Percentiles rank a stretch among this genome's conserved stretches.
Evolutionary conservation across 1,140 invertebrate genomes (phyloP).

Genomic region (Nilaparvata lugens): DNA sequence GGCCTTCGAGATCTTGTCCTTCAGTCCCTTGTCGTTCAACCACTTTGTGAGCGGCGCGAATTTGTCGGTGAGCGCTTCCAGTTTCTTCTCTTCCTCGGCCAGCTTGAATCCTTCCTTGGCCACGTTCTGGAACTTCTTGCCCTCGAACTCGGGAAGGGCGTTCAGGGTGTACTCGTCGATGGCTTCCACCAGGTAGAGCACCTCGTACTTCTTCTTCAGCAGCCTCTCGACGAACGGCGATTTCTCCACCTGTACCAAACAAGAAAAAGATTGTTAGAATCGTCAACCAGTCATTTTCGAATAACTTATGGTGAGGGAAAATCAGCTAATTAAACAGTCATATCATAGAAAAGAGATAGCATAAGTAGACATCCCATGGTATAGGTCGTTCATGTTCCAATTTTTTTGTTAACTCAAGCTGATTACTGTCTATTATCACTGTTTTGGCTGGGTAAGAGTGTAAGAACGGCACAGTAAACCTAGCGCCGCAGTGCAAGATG

Average conservation of each 20-base stretch:
- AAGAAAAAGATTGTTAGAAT: too few relatives aligned
- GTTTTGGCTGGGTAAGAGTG: too few relatives aligned
- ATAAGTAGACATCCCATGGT: too few relatives aligned
- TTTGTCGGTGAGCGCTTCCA: constrained; percentile 67
- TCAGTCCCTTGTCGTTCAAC: constrained; percentile 78
- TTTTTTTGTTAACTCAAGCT: too few relatives aligned
- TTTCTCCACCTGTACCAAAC: constrained; percentile 62
- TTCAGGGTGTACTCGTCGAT: constrained; percentile 98
- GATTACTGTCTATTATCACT: too few relatives aligned
- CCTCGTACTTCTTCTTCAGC: constrained; percentile 91
- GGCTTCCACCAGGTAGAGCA: constrained; percentile 90
- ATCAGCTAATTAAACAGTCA: too few relatives aligned
- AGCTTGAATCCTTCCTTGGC: constrained; percentile 95
- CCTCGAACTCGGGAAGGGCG: constrained; percentile 95
- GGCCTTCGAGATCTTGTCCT: constrained; percentile 76
- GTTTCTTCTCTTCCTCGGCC: constrained; percentile 70
- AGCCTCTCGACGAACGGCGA: constrained; percentile 95
- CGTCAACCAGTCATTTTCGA: too few relatives aligned
- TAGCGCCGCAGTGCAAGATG: too few relatives aligned
- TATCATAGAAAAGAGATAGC: too few relatives aligned
- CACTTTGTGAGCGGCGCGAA: constrained; percentile 90
- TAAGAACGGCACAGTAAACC: too few relatives aligned
- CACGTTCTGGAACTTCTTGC: constrained; percentile 99
- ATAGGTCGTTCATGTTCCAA: too few relatives aligned
- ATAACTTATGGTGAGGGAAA: too few relatives aligned